A percentile compares a stretch with the other conserved stretches of the same genome.
Evolutionary conservation across 2,888 invertebrate species (phyloP).

Genomic region (Frankliniella fusca): DNA sequence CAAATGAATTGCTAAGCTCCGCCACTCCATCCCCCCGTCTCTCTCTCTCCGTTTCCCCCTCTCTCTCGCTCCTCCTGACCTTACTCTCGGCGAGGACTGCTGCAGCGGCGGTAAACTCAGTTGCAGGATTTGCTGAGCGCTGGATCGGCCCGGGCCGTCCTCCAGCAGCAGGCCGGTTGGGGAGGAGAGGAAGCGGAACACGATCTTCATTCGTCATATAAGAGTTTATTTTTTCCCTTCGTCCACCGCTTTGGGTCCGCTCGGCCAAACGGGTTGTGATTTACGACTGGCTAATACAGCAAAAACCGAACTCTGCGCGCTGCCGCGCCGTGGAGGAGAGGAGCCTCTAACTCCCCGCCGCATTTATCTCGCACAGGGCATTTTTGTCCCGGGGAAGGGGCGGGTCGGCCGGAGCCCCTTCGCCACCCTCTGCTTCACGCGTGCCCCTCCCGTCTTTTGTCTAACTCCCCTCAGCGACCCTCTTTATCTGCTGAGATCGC

Average conservation of each 20-base stretch:
- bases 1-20: slow-evolving; percentile 6
- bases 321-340: background rate
- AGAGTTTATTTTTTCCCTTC: background rate
- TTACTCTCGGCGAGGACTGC: background rate
- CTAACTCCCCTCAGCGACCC: too few relatives aligned
- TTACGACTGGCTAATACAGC: slow-evolving; percentile 16
- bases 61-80: background rate
- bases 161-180: background rate
- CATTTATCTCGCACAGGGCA: background rate
- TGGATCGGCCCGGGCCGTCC: background rate
- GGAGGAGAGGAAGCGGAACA: background rate
- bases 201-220: slow-evolving; percentile 7
- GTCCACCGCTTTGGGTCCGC: background rate
- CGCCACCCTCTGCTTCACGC: too few relatives aligned
- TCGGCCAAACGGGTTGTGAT: slow-evolving; percentile 2
- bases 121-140: background rate
- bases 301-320: slow-evolving; percentile 2
- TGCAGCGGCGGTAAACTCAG: background rate
- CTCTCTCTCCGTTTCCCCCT: background rate
- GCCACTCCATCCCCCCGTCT: background rate
- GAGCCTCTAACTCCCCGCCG: background rate
- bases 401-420: background rate
- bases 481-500: too few relatives aligned
- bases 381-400: background rate
- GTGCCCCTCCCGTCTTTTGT: too few relatives aligned